Evolutionary conservation across 2,888 invertebrate species (phyloP), one percentile per base, ranked within the genome.

Genomic region (Eurytoma adleriae): DNA sequence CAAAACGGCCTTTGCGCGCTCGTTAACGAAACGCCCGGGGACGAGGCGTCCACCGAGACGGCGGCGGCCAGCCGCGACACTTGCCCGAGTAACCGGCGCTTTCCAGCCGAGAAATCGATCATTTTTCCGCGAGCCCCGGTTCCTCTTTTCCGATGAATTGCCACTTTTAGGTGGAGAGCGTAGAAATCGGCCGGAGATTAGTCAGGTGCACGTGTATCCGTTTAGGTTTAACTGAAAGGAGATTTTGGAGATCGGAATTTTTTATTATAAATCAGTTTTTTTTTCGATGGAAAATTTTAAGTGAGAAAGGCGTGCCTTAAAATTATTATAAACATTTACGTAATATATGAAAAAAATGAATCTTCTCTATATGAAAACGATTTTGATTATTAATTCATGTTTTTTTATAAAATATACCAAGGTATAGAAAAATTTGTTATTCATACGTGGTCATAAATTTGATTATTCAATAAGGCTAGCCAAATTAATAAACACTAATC

Each of bases 11-110:
- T 30, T 10, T 14, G 2, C 50, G 50, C 56, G 56, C 69, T 73
- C 68, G 61, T 69, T 73, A 73, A 62, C 24, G 62, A 62, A 78
- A 72, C 62, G 67, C 52, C 72, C 72, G 61, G 61, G 18, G 40
- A 30, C 64, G 40, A 64, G 16, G n/a, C 54, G n/a, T 54, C 64
- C 18, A 40, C 62, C 40, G 64, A 18, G 18, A 3, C 16, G 40
- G 62, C 62, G 62, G 16, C 62, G 62, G n/a, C 30, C 62, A 16
- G 27, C 5, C n/a, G 30, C 30, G 40, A 64, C 40, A 64, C n/a
- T 62, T n/a, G 30, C 57, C 12, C 56, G 30, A 40, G 27, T 24
- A 20, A 20, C 5, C 10, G 14, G 40, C 48, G n/a, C 68, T 68
- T 68, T 68, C 68, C 68, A 68, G 52, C 52, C 70, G 59, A 70